phyloP scores from a whole-genome alignment of 2,113 vertebrate species.

The Diadophis punctatus region DNA sequence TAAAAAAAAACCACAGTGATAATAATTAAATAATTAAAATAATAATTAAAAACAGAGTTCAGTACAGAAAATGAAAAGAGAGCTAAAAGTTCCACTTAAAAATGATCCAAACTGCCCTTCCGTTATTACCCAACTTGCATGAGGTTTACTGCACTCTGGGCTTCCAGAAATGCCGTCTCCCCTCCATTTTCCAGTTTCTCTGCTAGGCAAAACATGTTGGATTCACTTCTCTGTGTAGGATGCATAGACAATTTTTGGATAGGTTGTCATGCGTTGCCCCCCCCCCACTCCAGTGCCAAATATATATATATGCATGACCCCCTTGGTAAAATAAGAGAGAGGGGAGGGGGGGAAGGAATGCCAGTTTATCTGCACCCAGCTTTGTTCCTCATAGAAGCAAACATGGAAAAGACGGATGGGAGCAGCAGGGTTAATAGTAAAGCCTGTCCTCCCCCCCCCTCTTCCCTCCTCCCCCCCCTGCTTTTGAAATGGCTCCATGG shows the following conservation, averaged over 20 bases:
- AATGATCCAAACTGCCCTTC: too few relatives aligned
- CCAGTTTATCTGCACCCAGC: background rate
- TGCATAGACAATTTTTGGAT: background rate
- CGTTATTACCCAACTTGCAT: background rate
- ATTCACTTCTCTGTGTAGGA: background rate
- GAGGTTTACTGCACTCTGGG: too few relatives aligned
- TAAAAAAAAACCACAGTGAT: too few relatives aligned
- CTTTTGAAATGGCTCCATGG: slow-evolving; percentile 89
- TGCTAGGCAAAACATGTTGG: background rate
- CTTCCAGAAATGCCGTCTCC: too few relatives aligned
- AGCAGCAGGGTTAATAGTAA: slow-evolving; percentile 83
- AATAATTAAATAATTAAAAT: too few relatives aligned
- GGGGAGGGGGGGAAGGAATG: background rate
- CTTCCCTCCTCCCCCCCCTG: slow-evolving; percentile 6
- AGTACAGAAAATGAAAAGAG: too few relatives aligned
- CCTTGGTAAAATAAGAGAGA: background rate
- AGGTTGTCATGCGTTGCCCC: background rate
- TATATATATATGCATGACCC: background rate
- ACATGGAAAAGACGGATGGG: slow-evolving; percentile 36
- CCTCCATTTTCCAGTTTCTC: background rate
- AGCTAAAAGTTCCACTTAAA: too few relatives aligned
- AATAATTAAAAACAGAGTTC: too few relatives aligned
- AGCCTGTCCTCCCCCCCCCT: slow-evolving; percentile 40
- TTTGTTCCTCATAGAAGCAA: background rate
- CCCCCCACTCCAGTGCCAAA: too few relatives aligned